Evolutionary conservation across 2,888 invertebrate species (phyloP).

Genomic region (Tenthredo mesomela): DNA sequence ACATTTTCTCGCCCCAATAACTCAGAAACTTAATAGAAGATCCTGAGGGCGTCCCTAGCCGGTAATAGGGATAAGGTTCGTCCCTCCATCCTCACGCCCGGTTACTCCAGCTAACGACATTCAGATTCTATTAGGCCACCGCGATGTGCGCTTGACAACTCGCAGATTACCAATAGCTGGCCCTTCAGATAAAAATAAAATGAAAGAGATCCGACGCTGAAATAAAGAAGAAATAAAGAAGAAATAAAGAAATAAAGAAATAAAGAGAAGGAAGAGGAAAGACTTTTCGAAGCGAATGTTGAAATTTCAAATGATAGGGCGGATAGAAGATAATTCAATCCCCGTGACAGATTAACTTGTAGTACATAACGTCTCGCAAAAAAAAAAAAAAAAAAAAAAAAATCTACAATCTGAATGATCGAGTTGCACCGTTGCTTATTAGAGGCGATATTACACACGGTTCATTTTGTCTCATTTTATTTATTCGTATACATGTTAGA

Average conservation of each 20-base stretch:
- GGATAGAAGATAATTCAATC: background rate
- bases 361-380: background rate
- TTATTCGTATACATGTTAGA: background rate
- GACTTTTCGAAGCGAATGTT: background rate
- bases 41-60: slow-evolving; percentile 54
- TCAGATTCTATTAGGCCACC: slow-evolving; percentile 72
- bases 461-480: background rate
- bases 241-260: background rate
- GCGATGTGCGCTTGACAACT: slow-evolving; percentile 68
- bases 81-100: slow-evolving; percentile 68
- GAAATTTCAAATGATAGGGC: background rate
- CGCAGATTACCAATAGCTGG: slow-evolving; percentile 62
- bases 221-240: background rate
- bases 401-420: slow-evolving; percentile 7
- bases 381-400: background rate
- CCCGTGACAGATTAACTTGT: background rate
- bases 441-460: background rate
- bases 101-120: slow-evolving; percentile 74
- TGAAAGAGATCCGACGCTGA: slow-evolving; percentile 32
- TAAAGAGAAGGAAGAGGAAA: background rate
- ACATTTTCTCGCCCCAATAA: slow-evolving; percentile 63
- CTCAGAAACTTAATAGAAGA: slow-evolving; percentile 54
- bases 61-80: slow-evolving; percentile 71
- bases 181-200: background rate
- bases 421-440: background rate